Evolutionary conservation across 2,113 vertebrate genomes (phyloP).

Genomic region (Cathartes aura): DNA sequence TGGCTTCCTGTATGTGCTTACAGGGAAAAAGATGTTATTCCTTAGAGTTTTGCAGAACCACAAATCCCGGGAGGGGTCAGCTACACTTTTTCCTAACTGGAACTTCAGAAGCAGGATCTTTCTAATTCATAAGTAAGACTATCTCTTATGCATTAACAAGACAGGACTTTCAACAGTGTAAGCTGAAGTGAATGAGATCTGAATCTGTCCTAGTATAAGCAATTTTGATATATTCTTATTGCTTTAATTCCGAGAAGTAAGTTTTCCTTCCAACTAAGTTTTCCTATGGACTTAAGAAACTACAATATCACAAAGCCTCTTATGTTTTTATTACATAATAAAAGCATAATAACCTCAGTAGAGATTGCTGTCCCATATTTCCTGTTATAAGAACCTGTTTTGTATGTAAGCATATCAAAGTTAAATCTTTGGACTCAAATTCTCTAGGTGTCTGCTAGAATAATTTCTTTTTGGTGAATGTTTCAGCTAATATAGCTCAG

Average conservation of each 20-base stretch:
- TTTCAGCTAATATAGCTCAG: background rate
- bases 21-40: background rate
- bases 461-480: background rate
- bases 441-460: background rate
- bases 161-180: background rate
- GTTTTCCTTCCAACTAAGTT: background rate
- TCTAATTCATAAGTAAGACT: background rate
- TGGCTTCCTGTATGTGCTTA: background rate
- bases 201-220: background rate
- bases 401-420: background rate
- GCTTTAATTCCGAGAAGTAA: background rate
- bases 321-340: background rate
- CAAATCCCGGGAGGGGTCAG: background rate
- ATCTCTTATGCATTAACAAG: background rate
- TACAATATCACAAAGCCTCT: background rate
- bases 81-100: background rate
- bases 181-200: background rate
- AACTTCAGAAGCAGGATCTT: background rate
- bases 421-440: background rate
- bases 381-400: background rate
- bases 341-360: background rate
- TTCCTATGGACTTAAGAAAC: background rate
- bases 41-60: background rate
- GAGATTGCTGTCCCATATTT: background rate
- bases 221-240: background rate